phyloP scores from a whole-genome alignment of 2,113 vertebrate species.

The Oryzias woworae region DNA sequence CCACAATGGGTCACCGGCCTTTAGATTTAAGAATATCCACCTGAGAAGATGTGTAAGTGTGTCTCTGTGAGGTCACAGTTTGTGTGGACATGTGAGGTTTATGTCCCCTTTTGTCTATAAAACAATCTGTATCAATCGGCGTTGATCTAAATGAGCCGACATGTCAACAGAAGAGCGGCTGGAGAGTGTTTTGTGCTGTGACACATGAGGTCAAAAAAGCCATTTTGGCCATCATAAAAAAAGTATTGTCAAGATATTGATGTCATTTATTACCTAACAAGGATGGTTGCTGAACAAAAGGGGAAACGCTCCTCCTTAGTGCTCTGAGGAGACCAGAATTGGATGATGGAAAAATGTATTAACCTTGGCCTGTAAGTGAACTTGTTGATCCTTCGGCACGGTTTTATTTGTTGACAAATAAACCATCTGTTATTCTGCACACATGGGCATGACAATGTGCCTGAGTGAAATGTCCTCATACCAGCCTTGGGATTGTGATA shows the following conservation, averaged over 20 bases:
- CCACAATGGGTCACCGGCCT: too few species aligned
- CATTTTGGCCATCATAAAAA: slow-evolving; percentile 67
- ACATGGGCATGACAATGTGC: slow-evolving; percentile 14
- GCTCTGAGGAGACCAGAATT: slow-evolving; percentile 48
- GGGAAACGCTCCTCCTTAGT: slow-evolving; percentile 41
- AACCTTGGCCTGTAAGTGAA: slow-evolving; percentile 68
- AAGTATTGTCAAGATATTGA: slow-evolving; percentile 64
- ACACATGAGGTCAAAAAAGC: slow-evolving; percentile 71
- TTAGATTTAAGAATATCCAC: too few species aligned
- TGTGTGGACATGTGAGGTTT: slow-evolving; percentile 15
- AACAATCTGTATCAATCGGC: slow-evolving; percentile 65
- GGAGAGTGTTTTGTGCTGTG: slow-evolving; percentile 55
- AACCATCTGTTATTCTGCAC: slow-evolving; percentile 50
- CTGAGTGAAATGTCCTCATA: slow-evolving; percentile 4
- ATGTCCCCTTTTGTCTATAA: slow-evolving; percentile 44
- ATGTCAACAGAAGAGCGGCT: slow-evolving; percentile 59
- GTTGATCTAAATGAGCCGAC: slow-evolving; percentile 62
- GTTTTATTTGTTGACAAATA: slow-evolving; percentile 69
- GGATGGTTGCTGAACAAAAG: slow-evolving; percentile 35
- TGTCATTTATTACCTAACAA: slow-evolving; percentile 70
- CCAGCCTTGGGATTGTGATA: not conserved
- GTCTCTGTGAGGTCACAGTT: not conserved
- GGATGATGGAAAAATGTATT: slow-evolving; percentile 69
- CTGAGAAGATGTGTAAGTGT: not conserved
- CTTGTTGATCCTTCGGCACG: slow-evolving; percentile 58